phyloP scores from a whole-genome alignment of 2,113 vertebrate species.

The western clawed frog (Xenopus tropicalis) region DNA sequence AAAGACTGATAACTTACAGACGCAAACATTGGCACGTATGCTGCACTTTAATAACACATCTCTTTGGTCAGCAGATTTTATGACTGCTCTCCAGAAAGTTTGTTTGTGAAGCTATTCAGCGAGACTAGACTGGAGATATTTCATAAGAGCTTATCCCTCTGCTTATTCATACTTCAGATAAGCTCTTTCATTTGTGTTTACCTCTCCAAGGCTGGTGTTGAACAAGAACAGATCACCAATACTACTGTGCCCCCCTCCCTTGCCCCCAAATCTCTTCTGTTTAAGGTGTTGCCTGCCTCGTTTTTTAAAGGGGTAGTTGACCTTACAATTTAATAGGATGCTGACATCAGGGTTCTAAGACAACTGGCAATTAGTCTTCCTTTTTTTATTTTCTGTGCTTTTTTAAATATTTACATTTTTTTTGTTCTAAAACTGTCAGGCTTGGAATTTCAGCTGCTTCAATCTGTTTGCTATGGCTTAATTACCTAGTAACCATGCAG shows the following conservation, averaged over 20 bases:
- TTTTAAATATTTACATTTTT: no score
- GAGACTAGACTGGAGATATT: constrained; percentile 47
- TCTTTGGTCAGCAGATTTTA: constrained; percentile 56
- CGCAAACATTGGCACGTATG: constrained; percentile 52
- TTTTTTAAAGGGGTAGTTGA: no score
- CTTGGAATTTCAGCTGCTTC: no score
- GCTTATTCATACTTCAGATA: constrained; percentile 44
- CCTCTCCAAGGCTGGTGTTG: not conserved
- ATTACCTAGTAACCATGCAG: no score
- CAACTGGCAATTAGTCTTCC: no score
- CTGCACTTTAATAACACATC: constrained; percentile 52
- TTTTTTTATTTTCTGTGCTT: no score
- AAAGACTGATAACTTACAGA: constrained; percentile 52
- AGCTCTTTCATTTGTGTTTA: constrained; percentile 21
- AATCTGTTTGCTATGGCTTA: no score
- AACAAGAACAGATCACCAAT: not conserved
- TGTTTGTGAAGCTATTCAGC: constrained; percentile 50
- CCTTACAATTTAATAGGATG: no score
- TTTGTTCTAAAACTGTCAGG: no score
- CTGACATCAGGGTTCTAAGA: no score
- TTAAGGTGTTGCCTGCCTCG: no score
- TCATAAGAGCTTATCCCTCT: constrained; percentile 28
- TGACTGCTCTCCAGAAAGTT: constrained; percentile 49
- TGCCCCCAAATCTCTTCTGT: not conserved
- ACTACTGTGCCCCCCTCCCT: not conserved